Evolutionary conservation across 2,113 vertebrate species (phyloP).

Genomic region (Passerina amoena): DNA sequence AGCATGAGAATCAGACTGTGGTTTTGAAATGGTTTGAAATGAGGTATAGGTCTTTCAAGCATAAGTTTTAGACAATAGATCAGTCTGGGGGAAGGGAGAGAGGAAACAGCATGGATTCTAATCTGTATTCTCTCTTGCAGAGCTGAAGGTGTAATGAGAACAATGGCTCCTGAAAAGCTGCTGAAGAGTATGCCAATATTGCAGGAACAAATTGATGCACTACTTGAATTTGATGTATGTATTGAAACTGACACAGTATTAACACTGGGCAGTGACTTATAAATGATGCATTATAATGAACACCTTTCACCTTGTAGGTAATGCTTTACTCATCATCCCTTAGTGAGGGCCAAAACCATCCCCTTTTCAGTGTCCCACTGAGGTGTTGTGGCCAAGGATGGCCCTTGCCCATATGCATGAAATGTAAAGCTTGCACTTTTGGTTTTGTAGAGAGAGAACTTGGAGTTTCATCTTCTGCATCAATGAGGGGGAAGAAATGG

Average conservation of each 20-base stretch:
- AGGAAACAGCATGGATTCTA: not conserved
- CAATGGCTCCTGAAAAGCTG: constrained; percentile 94
- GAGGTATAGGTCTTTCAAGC: not conserved
- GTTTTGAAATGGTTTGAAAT: not conserved
- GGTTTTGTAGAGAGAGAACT: not conserved
- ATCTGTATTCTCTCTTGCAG: constrained; percentile 69
- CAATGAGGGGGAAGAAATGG: not conserved
- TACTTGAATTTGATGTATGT: constrained; percentile 97
- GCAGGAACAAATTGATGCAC: constrained; percentile 94
- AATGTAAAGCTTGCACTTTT: not conserved
- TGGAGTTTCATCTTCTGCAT: not conserved
- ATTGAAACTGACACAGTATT: not conserved
- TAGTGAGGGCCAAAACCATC: not conserved
- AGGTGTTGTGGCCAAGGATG: not conserved
- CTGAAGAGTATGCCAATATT: constrained; percentile 96
- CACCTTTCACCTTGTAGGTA: not conserved
- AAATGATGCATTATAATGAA: not conserved
- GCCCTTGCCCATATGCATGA: not conserved
- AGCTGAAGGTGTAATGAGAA: constrained; percentile 95
- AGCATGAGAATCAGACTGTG: not conserved
- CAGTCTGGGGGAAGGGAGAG: not conserved
- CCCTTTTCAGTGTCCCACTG: not conserved
- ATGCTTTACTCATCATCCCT: not conserved
- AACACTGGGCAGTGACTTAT: not conserved
- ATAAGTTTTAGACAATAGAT: not conserved